Evolutionary conservation across 2,797 vertebrate genomes (phyloP), one percentile per base, ranked within the genome.

Genomic region (Apogon hyalosoma): DNA sequence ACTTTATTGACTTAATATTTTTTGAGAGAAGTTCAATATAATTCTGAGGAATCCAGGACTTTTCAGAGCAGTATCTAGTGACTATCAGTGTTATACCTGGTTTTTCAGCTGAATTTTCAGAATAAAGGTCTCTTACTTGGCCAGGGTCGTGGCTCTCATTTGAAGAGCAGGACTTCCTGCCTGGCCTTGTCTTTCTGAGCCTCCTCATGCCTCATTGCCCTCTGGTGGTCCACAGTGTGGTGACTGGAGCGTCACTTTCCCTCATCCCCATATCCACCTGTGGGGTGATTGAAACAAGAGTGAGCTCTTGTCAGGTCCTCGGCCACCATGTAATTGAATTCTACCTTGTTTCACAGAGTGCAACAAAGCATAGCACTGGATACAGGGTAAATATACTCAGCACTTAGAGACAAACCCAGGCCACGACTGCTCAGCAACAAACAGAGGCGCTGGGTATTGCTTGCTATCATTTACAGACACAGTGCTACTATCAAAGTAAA

Each of bases 321-420:
- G 75, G 84, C 76, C 84, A 83, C 78, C 85, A 77, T 88, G 87
- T 92, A 92, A 94, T 93, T 90, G 87, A 92, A 93, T 92, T 90
- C 82, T 82, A 79, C 85, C 83, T 75, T 82, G 85, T 93, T 93
- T 91, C 87, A 78, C 79, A 73, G 81, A 88, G 80, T 53, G 87
- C 88, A 85, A 77, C 87, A 90, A 89, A 93, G 88, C 87, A 82
- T 85, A 63, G 87, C 82, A 45, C 71, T 54, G 75, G 69, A 87
- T 76, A 72, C 75, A 83, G 86, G 69, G 87, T 87, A 89, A 91
- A 89, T 82, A 90, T 81, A 76, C 85, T 76, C 76, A 52, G 78
- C 77, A 83, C 69, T 80, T 68, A 51, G 58, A 85, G 75, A 87
- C 73, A 72, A 79, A 79, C 75, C 80, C 2, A 45, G 54, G 31